Evolutionary conservation across 2,888 invertebrate genomes (phyloP).

Genomic region (Axea sp.): DNA sequence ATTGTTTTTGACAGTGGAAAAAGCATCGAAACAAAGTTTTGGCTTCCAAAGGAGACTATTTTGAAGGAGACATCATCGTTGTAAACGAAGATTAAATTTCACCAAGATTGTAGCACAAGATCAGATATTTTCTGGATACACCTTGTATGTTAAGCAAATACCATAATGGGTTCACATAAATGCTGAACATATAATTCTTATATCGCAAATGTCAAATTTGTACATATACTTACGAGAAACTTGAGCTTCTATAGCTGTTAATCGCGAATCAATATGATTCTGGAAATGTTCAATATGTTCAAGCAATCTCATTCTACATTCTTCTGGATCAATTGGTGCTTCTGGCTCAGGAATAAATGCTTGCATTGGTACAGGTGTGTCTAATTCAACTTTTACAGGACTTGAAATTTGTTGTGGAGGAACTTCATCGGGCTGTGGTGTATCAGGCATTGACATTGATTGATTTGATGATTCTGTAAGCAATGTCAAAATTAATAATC

Average conservation of each 20-base stretch:
- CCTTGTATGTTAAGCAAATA: no score
- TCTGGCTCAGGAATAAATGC: constrained; percentile 87
- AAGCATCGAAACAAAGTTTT: no score
- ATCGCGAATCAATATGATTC: constrained; percentile 84
- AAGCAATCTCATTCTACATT: constrained; percentile 88
- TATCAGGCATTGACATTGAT: constrained; percentile 47
- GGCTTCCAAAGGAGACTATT: no score
- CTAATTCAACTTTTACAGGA: constrained; percentile 40
- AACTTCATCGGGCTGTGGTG: constrained; percentile 35
- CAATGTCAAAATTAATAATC: no score
- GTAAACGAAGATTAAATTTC: no score
- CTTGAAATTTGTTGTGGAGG: constrained; percentile 12
- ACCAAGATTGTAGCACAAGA: no score
- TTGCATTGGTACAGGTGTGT: constrained; percentile 65
- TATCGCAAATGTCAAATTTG: no score
- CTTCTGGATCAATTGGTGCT: constrained; percentile 88
- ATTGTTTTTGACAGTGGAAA: no score
- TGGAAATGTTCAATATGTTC: constrained; percentile 89
- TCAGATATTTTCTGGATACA: no score
- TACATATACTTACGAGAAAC: constrained; percentile 84
- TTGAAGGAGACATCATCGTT: no score
- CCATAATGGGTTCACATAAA: no score
- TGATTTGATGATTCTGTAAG: constrained; percentile 58
- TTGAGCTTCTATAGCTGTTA: constrained; percentile 87
- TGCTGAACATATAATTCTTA: no score